Evolutionary conservation across 2,113 vertebrate genomes (phyloP).

Genomic region (Tiliqua scincoides): DNA sequence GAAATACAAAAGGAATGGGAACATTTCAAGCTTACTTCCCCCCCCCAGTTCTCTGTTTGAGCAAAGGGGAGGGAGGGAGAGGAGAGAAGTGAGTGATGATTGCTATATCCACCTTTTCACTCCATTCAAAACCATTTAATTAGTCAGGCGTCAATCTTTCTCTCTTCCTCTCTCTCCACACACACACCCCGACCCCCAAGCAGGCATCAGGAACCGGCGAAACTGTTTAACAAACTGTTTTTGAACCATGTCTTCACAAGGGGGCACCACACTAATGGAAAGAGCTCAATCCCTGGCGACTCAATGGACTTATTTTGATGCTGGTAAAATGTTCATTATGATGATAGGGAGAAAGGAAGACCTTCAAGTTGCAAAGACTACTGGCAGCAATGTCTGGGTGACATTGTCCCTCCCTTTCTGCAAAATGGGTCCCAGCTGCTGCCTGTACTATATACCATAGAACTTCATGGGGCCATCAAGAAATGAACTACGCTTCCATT

Average conservation of each 20-base stretch:
- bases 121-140: background rate
- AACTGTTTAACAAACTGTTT: conserved; percentile 19
- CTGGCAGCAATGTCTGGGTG: background rate
- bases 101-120: background rate
- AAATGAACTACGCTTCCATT: background rate
- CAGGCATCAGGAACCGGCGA: background rate
- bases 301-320: background rate
- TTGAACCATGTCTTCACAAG: conserved; percentile 19
- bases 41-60: background rate
- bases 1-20: conserved; percentile 10
- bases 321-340: background rate
- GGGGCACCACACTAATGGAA: background rate
- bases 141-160: background rate
- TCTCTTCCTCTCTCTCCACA: too few relatives aligned
- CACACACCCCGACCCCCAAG: background rate
- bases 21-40: background rate
- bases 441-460: background rate
- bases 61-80: background rate
- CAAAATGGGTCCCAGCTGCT: background rate
- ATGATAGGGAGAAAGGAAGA: background rate
- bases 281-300: background rate
- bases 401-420: background rate
- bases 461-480: background rate
- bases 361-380: background rate
- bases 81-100: background rate